These are phyloP conservation scores for Mesocricetus auratus DNA, from an alignment of 2,113 vertebrate genomes.

Conservation along the genomic window DNA sequence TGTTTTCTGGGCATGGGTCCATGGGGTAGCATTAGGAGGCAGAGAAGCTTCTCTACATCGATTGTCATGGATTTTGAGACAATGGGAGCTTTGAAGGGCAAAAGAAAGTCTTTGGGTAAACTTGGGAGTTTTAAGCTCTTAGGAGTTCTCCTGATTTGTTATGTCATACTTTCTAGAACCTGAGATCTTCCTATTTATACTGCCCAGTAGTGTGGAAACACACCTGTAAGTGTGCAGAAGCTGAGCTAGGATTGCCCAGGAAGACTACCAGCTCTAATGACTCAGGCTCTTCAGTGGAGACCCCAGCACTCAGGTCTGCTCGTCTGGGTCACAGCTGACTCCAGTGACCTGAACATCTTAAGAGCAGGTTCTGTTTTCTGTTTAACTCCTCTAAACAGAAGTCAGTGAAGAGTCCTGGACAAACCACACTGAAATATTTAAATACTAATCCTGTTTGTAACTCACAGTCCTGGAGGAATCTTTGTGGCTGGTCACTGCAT, in stretches of 20 bases:
- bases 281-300: conserved; percentile 66
- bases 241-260: background rate
- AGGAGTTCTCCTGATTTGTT: background rate
- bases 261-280: conserved; percentile 51
- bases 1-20: too few species aligned
- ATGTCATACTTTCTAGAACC: background rate
- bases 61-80: background rate
- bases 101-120: background rate
- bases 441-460: conserved; percentile 66
- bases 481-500: conserved; percentile 46
- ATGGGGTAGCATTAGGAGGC: fast-evolving
- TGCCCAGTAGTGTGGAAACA: background rate
- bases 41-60: background rate
- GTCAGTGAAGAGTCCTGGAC: conserved; percentile 63
- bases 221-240: conserved; percentile 1
- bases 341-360: conserved; percentile 74
- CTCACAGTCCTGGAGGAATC: conserved; percentile 29
- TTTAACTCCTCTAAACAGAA: conserved; percentile 74
- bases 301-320: conserved; percentile 53
- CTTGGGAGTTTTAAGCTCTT: background rate
- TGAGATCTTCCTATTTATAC: background rate
- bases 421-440: conserved; percentile 69
- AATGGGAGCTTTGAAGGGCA: background rate
- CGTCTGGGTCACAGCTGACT: background rate
- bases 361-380: conserved; percentile 77